These are phyloP conservation scores for Hedychridium roseum DNA, from an alignment of 2,888 invertebrate species.

Conservation along the genomic window DNA sequence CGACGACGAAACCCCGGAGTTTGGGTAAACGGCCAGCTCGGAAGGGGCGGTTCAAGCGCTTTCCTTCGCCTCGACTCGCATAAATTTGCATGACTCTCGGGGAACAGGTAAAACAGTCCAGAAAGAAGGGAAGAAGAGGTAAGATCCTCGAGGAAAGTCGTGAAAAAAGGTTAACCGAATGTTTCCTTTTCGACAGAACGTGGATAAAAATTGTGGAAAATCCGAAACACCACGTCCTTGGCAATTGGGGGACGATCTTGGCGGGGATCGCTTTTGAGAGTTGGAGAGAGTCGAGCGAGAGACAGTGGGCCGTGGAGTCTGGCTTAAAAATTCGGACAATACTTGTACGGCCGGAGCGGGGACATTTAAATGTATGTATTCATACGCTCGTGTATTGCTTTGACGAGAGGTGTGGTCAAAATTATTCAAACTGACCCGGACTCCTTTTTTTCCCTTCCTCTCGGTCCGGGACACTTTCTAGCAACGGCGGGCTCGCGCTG, in stretches of 20 bases:
- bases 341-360: conserved; percentile 49
- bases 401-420: conserved; percentile 65
- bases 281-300: no score
- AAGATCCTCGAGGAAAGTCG: conserved; percentile 8
- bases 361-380: conserved; percentile 64
- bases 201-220: not conserved
- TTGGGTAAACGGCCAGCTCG: no score
- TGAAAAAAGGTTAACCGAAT: not conserved
- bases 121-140: not conserved
- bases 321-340: conserved; percentile 59
- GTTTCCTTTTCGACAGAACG: not conserved
- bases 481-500: conserved; percentile 44
- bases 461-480: conserved; percentile 59
- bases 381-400: conserved; percentile 60
- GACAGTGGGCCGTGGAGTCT: conserved; percentile 15
- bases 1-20: no score
- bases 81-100: conserved; percentile 40
- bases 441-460: conserved; percentile 52
- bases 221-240: no score
- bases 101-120: conserved; percentile 33
- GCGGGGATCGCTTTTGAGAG: no score
- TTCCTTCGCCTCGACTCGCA: conserved; percentile 16
- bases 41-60: no score
- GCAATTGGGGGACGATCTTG: no score
- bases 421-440: conserved; percentile 64